phyloP scores from a whole-genome alignment of 2,888 invertebrate species.

The Clusia tigrina region DNA sequence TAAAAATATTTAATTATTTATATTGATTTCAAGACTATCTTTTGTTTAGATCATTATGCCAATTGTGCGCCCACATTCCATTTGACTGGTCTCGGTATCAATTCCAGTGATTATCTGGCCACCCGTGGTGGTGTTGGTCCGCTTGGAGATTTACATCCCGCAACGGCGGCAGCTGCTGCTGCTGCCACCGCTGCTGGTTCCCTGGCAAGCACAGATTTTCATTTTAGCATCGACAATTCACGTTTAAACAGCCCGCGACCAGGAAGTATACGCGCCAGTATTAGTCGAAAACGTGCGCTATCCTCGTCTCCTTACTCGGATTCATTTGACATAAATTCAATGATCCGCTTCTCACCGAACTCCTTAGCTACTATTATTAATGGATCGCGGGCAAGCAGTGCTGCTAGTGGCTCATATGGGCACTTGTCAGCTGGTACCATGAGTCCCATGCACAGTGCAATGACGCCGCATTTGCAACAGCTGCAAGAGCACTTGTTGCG shows the following conservation, averaged over 20 bases:
- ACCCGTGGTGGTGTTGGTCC: slow-evolving; percentile 65
- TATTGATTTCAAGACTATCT: slow-evolving; percentile 1
- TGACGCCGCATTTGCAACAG: slow-evolving; percentile 75
- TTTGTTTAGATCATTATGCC: slow-evolving; percentile 53
- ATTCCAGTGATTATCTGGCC: slow-evolving; percentile 70
- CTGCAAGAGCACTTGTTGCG: slow-evolving; percentile 82
- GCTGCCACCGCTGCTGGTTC: slow-evolving; percentile 66
- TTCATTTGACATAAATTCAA: slow-evolving; percentile 92
- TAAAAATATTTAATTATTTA: background rate
- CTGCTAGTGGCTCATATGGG: slow-evolving; percentile 94
- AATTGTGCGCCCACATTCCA: slow-evolving; percentile 57
- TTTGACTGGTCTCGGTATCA: slow-evolving; percentile 69
- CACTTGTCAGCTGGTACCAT: slow-evolving; percentile 94
- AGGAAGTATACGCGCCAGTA: slow-evolving; percentile 67
- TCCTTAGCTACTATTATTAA: slow-evolving; percentile 83
- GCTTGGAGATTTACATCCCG: slow-evolving; percentile 67
- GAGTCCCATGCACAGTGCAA: slow-evolving; percentile 74
- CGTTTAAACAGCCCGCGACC: slow-evolving; percentile 73
- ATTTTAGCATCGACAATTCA: slow-evolving; percentile 87
- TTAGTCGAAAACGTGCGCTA: slow-evolving; percentile 87
- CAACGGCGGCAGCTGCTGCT: slow-evolving; percentile 63
- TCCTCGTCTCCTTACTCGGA: slow-evolving; percentile 96
- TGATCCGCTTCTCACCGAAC: slow-evolving; percentile 94
- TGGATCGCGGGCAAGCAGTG: slow-evolving; percentile 77
- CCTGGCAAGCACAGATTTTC: slow-evolving; percentile 86